Conservation (phyloP, 2,888 invertebrate genomes). For the Dioctria linearis region DNA sequence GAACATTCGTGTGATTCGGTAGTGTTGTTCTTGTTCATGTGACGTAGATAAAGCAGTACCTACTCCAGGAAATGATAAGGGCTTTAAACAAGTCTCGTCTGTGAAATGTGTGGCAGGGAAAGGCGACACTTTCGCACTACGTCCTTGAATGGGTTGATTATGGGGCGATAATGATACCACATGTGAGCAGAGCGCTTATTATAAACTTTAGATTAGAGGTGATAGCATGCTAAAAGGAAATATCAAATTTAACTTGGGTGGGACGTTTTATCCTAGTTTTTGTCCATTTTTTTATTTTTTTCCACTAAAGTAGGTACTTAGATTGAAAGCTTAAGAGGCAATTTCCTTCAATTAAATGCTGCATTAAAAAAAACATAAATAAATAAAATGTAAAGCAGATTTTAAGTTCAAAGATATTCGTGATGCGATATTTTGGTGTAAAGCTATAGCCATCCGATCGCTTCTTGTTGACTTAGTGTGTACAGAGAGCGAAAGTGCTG, state of each 20-base stretch:
- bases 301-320: too few relatives aligned
- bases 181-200: not conserved
- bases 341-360: too few relatives aligned
- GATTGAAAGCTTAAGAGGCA: too few relatives aligned
- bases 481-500: too few relatives aligned
- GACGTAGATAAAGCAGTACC: constrained; percentile 46
- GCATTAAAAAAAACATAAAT: too few relatives aligned
- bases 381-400: too few relatives aligned
- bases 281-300: too few relatives aligned
- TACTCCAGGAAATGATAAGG: constrained; percentile 56
- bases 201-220: not conserved
- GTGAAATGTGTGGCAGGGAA: constrained; percentile 18
- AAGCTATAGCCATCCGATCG: too few relatives aligned
- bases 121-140: constrained; percentile 8
- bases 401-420: too few relatives aligned
- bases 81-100: constrained; percentile 50
- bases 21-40: constrained; percentile 12
- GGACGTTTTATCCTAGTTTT: not conserved
- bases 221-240: constrained; percentile 4
- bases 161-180: constrained; percentile 8
- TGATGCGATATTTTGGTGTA: too few relatives aligned
- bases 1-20: not conserved
- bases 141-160: constrained; percentile 6
- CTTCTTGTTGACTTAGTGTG: too few relatives aligned
- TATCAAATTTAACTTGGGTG: constrained; percentile 1